A percentile compares a stretch with the other conserved stretches of the same genome.
phyloP scores from a whole-genome alignment of 2,113 vertebrate genomes.

The Cololabis saira region DNA sequence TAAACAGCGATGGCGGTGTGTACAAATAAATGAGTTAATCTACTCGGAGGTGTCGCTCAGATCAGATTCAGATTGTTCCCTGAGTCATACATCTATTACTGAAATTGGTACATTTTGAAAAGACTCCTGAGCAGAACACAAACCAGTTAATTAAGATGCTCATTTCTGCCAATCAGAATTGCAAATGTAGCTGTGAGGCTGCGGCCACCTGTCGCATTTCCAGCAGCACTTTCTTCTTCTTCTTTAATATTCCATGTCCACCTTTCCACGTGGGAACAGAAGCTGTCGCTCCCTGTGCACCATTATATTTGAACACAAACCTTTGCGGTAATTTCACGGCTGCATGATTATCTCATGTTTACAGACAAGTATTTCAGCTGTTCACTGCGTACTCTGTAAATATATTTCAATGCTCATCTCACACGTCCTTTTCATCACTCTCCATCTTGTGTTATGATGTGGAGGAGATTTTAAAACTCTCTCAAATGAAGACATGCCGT shows the following conservation, averaged over 20 bases:
- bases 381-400: not conserved
- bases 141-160: not conserved
- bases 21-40: not conserved
- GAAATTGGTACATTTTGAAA: not conserved
- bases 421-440: not conserved
- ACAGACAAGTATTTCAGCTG: not conserved
- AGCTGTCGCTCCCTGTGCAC: constrained; percentile 9
- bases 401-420: not conserved
- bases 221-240: not conserved
- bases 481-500: not conserved
- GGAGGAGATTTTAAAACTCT: not conserved
- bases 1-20: not conserved
- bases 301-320: constrained; percentile 1
- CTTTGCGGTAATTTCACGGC: not conserved
- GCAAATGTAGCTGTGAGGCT: not conserved
- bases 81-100: not conserved
- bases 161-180: constrained; percentile 8
- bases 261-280: too few relatives aligned
- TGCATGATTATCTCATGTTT: not conserved
- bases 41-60: not conserved
- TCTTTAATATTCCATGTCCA: not conserved
- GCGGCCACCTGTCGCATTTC: not conserved
- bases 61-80: not conserved
- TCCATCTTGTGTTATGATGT: not conserved
- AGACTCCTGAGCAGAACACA: not conserved